Percentiles rank a stretch among this genome's conserved stretches.
phyloP scores from a whole-genome alignment of 2,797 vertebrate species.

The Neoniphon sammara region DNA sequence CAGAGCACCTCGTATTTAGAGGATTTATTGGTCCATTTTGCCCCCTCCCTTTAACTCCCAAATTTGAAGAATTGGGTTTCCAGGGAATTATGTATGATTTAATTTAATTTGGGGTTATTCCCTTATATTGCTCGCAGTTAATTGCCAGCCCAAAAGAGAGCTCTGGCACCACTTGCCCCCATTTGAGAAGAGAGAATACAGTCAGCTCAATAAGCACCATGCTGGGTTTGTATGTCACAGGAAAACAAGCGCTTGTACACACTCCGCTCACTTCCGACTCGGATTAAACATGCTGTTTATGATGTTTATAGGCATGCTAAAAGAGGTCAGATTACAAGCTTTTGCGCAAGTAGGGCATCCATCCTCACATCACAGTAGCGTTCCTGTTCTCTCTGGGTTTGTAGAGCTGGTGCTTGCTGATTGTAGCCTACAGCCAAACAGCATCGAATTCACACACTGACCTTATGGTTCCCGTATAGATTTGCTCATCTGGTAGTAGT shows the following conservation, averaged over 20 bases:
- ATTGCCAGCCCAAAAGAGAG: slow-evolving; percentile 29
- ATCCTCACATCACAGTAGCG: slow-evolving; percentile 33
- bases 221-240: slow-evolving; percentile 36
- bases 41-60: slow-evolving; percentile 40
- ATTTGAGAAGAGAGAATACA: neutral
- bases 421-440: slow-evolving; percentile 59
- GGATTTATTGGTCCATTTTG: slow-evolving; percentile 63
- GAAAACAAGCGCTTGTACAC: slow-evolving; percentile 38
- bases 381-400: slow-evolving; percentile 15
- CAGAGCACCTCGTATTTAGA: slow-evolving; percentile 57
- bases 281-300: slow-evolving; percentile 72
- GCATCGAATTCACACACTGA: slow-evolving; percentile 55
- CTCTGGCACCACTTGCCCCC: slow-evolving; percentile 23
- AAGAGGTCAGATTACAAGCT: slow-evolving; percentile 79
- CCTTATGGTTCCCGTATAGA: slow-evolving; percentile 64
- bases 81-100: slow-evolving; percentile 56
- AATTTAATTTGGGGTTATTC: slow-evolving; percentile 57
- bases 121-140: slow-evolving; percentile 45
- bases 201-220: neutral
- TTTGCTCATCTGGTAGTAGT: slow-evolving; percentile 33
- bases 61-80: slow-evolving; percentile 27
- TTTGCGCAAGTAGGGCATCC: slow-evolving; percentile 72
- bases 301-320: slow-evolving; percentile 61
- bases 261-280: slow-evolving; percentile 43
- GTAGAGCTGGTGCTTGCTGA: slow-evolving; percentile 43